Evolutionary conservation across 1,140 invertebrate species (phyloP).

Genomic region (Micrasema longulum): DNA sequence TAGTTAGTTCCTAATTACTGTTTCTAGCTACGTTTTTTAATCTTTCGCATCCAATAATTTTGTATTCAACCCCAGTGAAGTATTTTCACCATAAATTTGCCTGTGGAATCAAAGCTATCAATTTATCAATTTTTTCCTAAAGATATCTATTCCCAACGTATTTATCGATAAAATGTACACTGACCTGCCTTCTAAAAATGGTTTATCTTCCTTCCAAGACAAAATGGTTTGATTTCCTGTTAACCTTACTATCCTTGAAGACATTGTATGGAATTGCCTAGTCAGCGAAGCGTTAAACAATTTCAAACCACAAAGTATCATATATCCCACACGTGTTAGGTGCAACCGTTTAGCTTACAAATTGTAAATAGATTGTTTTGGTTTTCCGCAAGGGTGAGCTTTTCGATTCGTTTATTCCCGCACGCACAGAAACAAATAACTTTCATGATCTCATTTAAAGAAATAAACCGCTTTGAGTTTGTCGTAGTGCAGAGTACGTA

Average conservation of each 20-base stretch:
- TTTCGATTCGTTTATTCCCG: not conserved
- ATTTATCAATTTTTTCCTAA: not conserved
- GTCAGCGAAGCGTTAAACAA: slow-evolving; percentile 21
- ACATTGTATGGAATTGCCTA: not conserved
- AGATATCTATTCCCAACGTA: not conserved
- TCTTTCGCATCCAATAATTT: too few relatives aligned
- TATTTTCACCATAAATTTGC: too few relatives aligned
- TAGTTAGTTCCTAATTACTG: too few relatives aligned
- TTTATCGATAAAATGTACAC: not conserved
- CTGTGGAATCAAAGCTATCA: too few relatives aligned
- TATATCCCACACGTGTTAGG: slow-evolving; percentile 14
- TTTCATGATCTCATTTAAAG: not conserved
- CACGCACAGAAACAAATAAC: not conserved
- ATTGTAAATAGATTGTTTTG: slow-evolving; percentile 13
- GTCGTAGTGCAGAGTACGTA: too few relatives aligned
- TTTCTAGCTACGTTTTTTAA: too few relatives aligned
- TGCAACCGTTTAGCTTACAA: slow-evolving; percentile 11
- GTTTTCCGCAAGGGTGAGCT: slow-evolving; percentile 11
- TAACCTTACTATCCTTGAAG: not conserved
- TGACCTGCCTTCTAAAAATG: not conserved
- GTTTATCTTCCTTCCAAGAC: not conserved
- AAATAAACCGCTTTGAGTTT: not conserved
- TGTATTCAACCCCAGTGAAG: too few relatives aligned
- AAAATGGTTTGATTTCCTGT: not conserved
- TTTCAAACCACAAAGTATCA: slow-evolving; percentile 18